A percentile compares a stretch with the other conserved stretches of the same genome.
Conservation (phyloP, 2,113 vertebrate species). For the Scytalopus superciliaris region DNA sequence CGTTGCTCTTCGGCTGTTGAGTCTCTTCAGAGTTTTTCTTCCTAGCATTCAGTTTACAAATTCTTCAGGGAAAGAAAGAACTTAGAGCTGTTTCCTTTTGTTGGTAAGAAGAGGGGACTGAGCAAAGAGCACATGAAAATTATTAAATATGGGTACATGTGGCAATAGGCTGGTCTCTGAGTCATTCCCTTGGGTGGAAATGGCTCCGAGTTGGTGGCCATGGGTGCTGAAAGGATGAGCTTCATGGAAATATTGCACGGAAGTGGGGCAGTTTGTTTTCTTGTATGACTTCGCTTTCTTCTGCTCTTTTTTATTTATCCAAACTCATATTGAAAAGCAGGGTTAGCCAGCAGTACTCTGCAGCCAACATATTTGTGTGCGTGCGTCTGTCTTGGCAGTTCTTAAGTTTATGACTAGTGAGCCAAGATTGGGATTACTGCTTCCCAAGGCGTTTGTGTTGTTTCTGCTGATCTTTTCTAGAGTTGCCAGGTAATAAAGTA, state of each 20-base stretch:
- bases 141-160: not conserved
- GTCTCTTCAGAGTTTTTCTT: not conserved
- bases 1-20: not conserved
- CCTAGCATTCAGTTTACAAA: not conserved
- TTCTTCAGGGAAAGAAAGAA: not conserved
- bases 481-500: not conserved
- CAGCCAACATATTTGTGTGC: slow-evolving; percentile 34
- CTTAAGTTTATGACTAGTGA: not conserved
- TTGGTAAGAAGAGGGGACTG: not conserved
- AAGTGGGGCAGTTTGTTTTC: not conserved
- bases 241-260: not conserved
- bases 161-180: not conserved
- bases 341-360: not conserved
- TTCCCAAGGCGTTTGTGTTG: not conserved
- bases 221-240: not conserved
- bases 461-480: not conserved
- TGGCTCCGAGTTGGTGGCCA: not conserved
- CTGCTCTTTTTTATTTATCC: not conserved
- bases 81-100: not conserved
- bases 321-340: not conserved
- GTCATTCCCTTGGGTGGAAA: not conserved
- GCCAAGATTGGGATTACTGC: slow-evolving; percentile 10
- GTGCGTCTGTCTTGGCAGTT: slow-evolving; percentile 13
- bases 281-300: not conserved
- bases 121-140: not conserved